Evolutionary conservation across 2,888 invertebrate genomes (phyloP), one percentile per base, ranked within the genome.

Genomic region (Hemicrepidius hirtus): DNA sequence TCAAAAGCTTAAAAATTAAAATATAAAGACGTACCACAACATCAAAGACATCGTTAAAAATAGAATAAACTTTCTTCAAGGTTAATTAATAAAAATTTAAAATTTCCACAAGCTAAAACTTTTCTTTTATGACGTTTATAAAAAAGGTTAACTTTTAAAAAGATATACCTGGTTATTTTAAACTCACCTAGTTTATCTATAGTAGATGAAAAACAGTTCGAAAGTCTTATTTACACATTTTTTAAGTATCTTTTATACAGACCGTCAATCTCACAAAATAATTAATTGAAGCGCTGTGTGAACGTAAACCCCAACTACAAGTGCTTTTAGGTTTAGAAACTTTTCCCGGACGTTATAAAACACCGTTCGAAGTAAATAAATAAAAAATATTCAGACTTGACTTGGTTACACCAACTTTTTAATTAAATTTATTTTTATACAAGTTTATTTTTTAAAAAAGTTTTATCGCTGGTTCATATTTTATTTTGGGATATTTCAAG

Each of bases 151-250:
- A n/a, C 49, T 63, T 63, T 63, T 46, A 4, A 37, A 32, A 62
- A 64, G 35, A 37, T 50, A 37, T 50, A 37, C 35, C 35, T 49
- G 35, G 50, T 12, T 49, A 18, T 12, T 50, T 40, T 20, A 12
- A 40, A 53, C 64, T 64, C 50, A 64, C 64, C 64, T 64, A 20
- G 18, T 62, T 62, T 46, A n/a, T 46, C 18, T 57, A 18, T 7
- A n/a, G 35, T 13, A 24, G 60, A 60, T 44, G 37, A 37, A 32
- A 57, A 57, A 57, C 57, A 35, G 59, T 59, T 59, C 37, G 40
- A 21, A n/a, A 60, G 60, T 60, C 60, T 44, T 44, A 44, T 60
- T 41, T 60, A 60, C 18, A 60, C 60, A 24, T 60, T 12, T n/a
- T 32, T 18, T n/a, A 60, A 40, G 59, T 59, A 21, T 20, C 24